Conservation (phyloP, 2,113 vertebrate species). For the Malaclemys terrapin region DNA sequence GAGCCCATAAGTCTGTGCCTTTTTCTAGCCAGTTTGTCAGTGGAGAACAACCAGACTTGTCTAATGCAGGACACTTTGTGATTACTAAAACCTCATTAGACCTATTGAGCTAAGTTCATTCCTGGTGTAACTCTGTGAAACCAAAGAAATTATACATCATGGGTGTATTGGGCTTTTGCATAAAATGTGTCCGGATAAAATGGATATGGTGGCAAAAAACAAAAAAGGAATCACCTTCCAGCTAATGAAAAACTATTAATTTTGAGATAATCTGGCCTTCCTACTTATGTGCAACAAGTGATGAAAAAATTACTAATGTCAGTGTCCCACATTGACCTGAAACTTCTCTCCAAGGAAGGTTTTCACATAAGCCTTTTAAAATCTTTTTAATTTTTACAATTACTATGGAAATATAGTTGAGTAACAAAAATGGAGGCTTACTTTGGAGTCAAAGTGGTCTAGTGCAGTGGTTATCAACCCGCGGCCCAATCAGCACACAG, state of each 20-base stretch:
- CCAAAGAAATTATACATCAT: background rate
- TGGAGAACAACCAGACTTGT: background rate
- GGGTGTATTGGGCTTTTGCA: background rate
- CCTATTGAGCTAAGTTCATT: background rate
- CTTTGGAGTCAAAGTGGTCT: too few species aligned
- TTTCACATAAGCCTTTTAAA: background rate
- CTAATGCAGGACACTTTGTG: accelerated
- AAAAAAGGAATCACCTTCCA: background rate
- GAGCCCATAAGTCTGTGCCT: accelerated
- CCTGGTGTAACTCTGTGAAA: background rate
- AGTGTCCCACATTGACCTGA: background rate
- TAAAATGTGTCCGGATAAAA: background rate
- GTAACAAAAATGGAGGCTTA: background rate
- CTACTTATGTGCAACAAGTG: background rate
- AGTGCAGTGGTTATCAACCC: too few species aligned
- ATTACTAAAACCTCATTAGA: background rate
- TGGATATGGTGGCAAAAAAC: background rate
- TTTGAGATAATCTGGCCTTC: background rate
- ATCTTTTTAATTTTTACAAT: background rate
- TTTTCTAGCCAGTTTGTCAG: accelerated
- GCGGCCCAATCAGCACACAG: too few species aligned
- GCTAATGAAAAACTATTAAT: background rate
- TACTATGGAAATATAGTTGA: too few species aligned
- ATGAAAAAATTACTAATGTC: background rate
- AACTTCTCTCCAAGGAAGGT: background rate